Percentiles rank a stretch among this genome's conserved stretches.
phyloP scores from a whole-genome alignment of 1,140 invertebrate species.

The Leguminivora glycinivorella region DNA sequence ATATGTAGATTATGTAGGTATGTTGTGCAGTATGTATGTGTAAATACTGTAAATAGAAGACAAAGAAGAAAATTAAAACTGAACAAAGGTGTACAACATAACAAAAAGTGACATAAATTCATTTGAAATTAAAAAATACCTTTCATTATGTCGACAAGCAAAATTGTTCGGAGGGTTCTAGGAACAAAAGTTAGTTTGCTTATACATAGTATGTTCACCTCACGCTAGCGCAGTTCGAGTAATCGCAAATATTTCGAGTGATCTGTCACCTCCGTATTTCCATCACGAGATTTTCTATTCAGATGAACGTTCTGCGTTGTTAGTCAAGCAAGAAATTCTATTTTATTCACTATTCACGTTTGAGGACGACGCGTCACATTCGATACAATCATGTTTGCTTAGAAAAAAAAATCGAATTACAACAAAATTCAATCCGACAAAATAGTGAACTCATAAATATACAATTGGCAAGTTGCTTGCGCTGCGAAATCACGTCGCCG shows the following conservation, averaged over 20 bases:
- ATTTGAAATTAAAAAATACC: too few species aligned
- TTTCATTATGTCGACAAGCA: too few species aligned
- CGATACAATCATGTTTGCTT: conserved; percentile 21
- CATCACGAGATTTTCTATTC: conserved; percentile 22
- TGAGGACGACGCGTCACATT: conserved; percentile 20
- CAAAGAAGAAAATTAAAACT: too few species aligned
- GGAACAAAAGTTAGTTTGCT: background rate
- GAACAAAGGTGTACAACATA: too few species aligned
- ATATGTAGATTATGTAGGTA: too few species aligned
- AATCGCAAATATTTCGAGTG: conserved; percentile 21
- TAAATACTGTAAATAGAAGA: too few species aligned
- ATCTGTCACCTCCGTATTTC: conserved; percentile 17
- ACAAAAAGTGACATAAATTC: too few species aligned
- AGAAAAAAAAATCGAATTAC: conserved; percentile 50
- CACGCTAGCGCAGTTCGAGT: background rate
- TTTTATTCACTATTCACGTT: conserved; percentile 23
- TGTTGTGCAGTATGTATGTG: too few species aligned
- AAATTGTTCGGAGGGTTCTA: too few species aligned
- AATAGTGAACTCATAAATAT: conserved; percentile 75
- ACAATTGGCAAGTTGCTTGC: conserved; percentile 71
- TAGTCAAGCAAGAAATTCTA: conserved; percentile 34
- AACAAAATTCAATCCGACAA: conserved; percentile 58
- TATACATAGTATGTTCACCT: background rate
- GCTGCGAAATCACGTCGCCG: conserved; percentile 65
- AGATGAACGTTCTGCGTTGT: conserved; percentile 9